Evolutionary conservation across 2,888 invertebrate species (phyloP).

Genomic region (Carcina quercana): DNA sequence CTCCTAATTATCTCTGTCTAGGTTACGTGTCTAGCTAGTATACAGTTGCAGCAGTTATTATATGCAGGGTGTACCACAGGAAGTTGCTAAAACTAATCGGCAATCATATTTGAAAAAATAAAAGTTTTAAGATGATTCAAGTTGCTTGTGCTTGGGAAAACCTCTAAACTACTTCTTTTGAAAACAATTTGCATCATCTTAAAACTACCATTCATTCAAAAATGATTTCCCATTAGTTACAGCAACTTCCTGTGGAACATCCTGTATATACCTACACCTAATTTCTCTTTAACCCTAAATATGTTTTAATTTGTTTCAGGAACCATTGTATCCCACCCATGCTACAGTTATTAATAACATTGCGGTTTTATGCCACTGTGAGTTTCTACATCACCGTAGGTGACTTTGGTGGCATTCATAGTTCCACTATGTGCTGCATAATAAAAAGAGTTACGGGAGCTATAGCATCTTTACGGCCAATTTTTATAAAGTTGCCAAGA

Average conservation of each 20-base stretch:
- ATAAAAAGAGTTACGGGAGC: slow-evolving; percentile 11
- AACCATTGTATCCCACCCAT: slow-evolving; percentile 5
- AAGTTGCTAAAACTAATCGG: no score
- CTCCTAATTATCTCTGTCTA: no score
- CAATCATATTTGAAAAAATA: no score
- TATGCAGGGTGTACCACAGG: neutral
- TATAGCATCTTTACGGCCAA: slow-evolving; percentile 9
- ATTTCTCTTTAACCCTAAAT: neutral
- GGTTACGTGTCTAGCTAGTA: neutral
- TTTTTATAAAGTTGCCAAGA: slow-evolving; percentile 6
- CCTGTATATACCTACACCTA: no score
- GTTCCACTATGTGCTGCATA: slow-evolving; percentile 6
- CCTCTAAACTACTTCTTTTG: no score
- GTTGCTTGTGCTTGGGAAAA: no score
- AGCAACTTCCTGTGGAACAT: neutral
- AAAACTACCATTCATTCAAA: no score
- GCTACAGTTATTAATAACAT: slow-evolving; percentile 3
- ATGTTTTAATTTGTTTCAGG: neutral
- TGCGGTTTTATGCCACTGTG: slow-evolving; percentile 12
- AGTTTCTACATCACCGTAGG: slow-evolving; percentile 11
- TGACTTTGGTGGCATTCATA: slow-evolving; percentile 13
- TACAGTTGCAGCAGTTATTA: neutral
- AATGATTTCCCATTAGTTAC: no score
- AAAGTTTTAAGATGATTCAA: no score
- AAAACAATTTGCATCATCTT: no score